phyloP scores from a whole-genome alignment of 2,888 invertebrate species.

The Eremobia ochroleuca region DNA sequence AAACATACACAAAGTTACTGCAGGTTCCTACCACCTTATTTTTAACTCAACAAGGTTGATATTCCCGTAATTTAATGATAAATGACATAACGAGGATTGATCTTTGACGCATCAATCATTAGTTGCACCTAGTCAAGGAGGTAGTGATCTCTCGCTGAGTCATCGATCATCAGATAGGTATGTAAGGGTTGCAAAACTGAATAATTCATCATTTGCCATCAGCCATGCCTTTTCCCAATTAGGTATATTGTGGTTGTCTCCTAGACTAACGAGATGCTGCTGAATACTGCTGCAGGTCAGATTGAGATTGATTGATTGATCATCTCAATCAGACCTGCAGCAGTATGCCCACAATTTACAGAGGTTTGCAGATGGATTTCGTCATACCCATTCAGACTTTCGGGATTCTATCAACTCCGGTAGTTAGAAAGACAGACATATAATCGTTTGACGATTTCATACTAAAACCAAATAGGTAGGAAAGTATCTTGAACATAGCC shows the following conservation, averaged over 20 bases:
- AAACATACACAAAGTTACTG: not conserved
- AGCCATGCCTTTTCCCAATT: constrained; percentile 13
- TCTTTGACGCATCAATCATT: constrained; percentile 38
- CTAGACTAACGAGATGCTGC: not conserved
- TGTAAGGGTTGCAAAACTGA: constrained; percentile 14
- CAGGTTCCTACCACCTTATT: not conserved
- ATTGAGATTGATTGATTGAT: too few relatives aligned
- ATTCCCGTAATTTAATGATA: not conserved
- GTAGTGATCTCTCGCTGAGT: constrained; percentile 29
- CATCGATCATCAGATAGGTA: constrained; percentile 38
- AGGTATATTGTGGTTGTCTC: constrained; percentile 11
- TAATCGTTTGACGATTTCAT: not conserved
- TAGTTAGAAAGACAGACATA: too few relatives aligned
- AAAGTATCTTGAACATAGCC: too few relatives aligned
- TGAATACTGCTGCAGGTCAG: not conserved
- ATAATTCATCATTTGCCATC: constrained; percentile 40
- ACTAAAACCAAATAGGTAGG: not conserved
- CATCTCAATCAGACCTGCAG: not conserved
- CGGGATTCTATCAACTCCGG: too few relatives aligned
- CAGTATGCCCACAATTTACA: not conserved
- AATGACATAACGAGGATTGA: not conserved
- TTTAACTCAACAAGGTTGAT: not conserved
- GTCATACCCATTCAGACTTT: not conserved
- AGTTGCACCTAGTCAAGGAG: constrained; percentile 24
- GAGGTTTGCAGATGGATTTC: not conserved